Evolutionary conservation across 2,888 invertebrate species (phyloP), one percentile per base, ranked within the genome.

Genomic region (Tenthredo mesomela): DNA sequence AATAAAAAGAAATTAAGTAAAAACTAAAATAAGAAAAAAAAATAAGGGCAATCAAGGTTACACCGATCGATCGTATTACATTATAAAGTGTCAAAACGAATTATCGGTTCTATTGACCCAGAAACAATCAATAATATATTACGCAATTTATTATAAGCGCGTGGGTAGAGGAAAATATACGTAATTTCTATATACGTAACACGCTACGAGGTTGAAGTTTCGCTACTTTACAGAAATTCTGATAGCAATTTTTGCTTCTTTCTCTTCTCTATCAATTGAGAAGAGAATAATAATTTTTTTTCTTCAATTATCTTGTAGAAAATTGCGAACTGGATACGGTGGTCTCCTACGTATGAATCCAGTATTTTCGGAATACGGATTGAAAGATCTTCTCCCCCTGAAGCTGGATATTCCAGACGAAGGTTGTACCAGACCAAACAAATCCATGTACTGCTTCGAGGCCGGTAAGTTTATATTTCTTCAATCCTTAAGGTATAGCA

Each of bases 371-470:
- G 97, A 97, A 90, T 97, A 97, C 88, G 98, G 98, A 0, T 94
- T 98, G 0, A 98, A 97, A 92, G 98, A 98, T 91, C 94, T 98
- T 87, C 93, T 98, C 67, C 98, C 98, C 0, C 94, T 98, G 80
- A 98, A 98, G 93, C 94, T 98, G 82, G 97, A 98, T 90, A 96
- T 98, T 88, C 98, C 98, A 21, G 98, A 98, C 91, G 98, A 98
- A 94, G 98, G 98, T 54, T 98, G 98, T 93, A 98, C 98, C 2
- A 95, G 98, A 85, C 97, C 97, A 0, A 98, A 98, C 93, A 95
- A 96, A 91, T 97, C 97, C 87, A 97, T 98, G 96, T 98, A 96
- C 93, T 98, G 98, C 92, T 98, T 98, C 91, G 98, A 98, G 95
- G 97, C 97, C 88, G 98, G 98, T 96, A 93, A 93, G 94, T 90